Base-by-base conservation (phyloP, 2,888 invertebrate genomes). In the Archaeoteleia sp. region DNA sequence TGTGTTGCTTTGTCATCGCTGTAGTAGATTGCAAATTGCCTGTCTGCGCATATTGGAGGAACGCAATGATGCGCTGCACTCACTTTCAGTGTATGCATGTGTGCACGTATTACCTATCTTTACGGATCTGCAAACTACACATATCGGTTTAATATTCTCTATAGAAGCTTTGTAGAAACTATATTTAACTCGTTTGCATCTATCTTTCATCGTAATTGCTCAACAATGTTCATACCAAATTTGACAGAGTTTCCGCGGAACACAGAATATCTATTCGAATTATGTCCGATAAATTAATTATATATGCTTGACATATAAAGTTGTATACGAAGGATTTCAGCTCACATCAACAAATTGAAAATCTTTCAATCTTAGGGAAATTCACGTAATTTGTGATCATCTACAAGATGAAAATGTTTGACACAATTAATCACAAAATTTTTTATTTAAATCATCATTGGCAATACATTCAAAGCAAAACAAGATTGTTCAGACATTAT, bases 1-100 rank as follows among this genome's bases (percentile, higher is more conserved):
- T 58, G 60, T 53, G 70, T 60, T 32, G 70, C 75, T 74, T 75
- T 73, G 73, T 75, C 72, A 71, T 54, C 58, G 58, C 60, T 53
- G 68, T 66, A 49, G 66, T 70, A 72, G 67, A 78, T 78, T 77
- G 74, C 74, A 73, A 78, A 78, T 78, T 77, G 71, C 70, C 58
- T 48, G 51, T 63, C 55, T 49, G 39, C 48, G 42, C 55, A 39
- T 53, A 53, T 61, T 48, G 60, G 63, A 67, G 62, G 60, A 69
- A 66, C 67, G 60, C 61, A 57, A 61, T 65, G 54, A 61, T 48
- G 51, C 67, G 35, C 34, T 4, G 42, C 46, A 69, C 57, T 61
- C 62, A 42, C 62, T 53, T 34, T 51, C 49, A 40, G 40, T 53
- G 48, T 32, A 35, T 12, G 46, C 34, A 66, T 51, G 45, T 35